Conservation (phyloP, 2,113 vertebrate genomes). For the Passer montanus region DNA sequence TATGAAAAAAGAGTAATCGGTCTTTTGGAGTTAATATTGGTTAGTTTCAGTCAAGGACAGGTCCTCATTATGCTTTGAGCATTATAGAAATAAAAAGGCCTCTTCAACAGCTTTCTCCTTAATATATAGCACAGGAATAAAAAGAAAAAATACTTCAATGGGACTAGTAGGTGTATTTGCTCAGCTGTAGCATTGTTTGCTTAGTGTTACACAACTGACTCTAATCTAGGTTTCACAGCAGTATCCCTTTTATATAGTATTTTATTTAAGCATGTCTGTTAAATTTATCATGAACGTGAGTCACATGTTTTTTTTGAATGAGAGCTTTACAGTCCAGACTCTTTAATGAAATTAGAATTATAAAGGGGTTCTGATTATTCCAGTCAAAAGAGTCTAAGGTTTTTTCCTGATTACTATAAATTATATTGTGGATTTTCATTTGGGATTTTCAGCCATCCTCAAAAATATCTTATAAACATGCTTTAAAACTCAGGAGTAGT, state of each 20-base stretch:
- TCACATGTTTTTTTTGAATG: neutral
- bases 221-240: neutral
- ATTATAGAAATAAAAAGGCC: neutral
- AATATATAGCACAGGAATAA: neutral
- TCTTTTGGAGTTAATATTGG: neutral
- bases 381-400: neutral
- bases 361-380: neutral
- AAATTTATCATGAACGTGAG: neutral
- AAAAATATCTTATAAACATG: neutral
- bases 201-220: neutral
- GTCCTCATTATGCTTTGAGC: neutral
- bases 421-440: neutral
- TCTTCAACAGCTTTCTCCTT: neutral
- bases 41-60: neutral
- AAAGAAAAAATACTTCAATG: neutral
- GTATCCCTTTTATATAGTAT: neutral
- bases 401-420: neutral
- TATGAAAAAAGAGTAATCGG: neutral
- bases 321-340: neutral
- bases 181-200: neutral
- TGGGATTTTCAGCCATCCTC: neutral
- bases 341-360: neutral
- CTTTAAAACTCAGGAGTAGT: neutral
- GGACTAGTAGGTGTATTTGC: neutral
- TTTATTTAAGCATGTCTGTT: neutral